phyloP scores from a whole-genome alignment of 2,888 invertebrate species.

The Tubiluchus corallicola region DNA sequence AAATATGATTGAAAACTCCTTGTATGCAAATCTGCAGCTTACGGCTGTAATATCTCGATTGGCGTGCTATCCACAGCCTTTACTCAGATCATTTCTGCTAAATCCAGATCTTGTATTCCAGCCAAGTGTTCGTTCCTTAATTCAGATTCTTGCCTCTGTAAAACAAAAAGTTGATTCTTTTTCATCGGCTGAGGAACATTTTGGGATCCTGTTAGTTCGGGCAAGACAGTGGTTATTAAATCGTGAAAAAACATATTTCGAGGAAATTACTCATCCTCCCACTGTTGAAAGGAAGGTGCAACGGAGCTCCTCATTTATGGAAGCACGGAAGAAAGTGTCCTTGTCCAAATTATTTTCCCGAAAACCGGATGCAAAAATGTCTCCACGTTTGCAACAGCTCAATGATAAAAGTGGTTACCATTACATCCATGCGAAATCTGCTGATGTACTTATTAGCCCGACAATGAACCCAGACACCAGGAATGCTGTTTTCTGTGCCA shows the following conservation, averaged over 20 bases:
- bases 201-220: slow-evolving; percentile 46
- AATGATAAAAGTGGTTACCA: no score
- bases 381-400: no score
- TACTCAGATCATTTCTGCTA: slow-evolving; percentile 66
- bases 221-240: slow-evolving; percentile 58
- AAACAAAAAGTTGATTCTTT: slow-evolving; percentile 67
- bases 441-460: no score
- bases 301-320: no score
- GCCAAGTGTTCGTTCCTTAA: slow-evolving; percentile 65
- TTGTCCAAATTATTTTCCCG: no score
- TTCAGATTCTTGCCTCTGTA: slow-evolving; percentile 50
- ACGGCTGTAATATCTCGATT: slow-evolving; percentile 69
- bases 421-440: no score
- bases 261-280: neutral
- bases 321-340: no score
- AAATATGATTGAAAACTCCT: slow-evolving; percentile 58
- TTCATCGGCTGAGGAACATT: slow-evolving; percentile 29
- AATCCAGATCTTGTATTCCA: slow-evolving; percentile 67
- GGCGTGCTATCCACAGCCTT: slow-evolving; percentile 68
- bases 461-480: no score
- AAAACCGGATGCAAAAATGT: no score
- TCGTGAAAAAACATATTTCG: slow-evolving; percentile 36
- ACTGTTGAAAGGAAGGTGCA: no score
- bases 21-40: slow-evolving; percentile 65
- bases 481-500: slow-evolving; percentile 50